Evolutionary conservation across 2,888 invertebrate genomes (phyloP).

Genomic region (Cerastis rubricosa): DNA sequence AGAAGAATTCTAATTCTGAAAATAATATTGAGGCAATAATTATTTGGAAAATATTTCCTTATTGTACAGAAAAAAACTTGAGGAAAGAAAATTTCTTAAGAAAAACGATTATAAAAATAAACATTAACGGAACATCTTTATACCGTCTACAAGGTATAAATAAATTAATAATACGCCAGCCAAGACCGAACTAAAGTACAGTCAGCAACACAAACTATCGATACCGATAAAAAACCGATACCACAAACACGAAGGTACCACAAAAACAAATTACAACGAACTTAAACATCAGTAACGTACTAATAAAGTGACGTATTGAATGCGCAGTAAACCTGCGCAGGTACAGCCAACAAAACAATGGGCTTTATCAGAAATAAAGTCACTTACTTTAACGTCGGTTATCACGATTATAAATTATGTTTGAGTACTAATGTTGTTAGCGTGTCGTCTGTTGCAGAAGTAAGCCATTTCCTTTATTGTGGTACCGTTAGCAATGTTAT

Average conservation of each 20-base stretch:
- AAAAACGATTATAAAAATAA: not conserved
- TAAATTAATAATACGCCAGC: not conserved
- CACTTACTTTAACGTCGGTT: conserved; percentile 57
- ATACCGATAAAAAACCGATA: conserved; percentile 36
- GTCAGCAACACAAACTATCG: conserved; percentile 61
- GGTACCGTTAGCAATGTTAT: conserved; percentile 43
- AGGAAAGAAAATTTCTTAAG: not conserved
- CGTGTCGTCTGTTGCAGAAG: conserved; percentile 51
- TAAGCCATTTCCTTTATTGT: conserved; percentile 54
- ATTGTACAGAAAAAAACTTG: not conserved
- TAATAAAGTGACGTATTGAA: conserved; percentile 75
- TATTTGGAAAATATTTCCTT: not conserved
- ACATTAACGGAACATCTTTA: not conserved
- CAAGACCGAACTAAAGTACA: conserved; percentile 46
- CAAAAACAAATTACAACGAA: conserved; percentile 77
- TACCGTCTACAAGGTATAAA: not conserved
- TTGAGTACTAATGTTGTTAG: conserved; percentile 55
- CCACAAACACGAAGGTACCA: conserved; percentile 54
- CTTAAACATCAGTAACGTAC: conserved; percentile 73
- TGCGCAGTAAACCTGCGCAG: conserved; percentile 71
- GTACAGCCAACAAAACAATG: conserved; percentile 66
- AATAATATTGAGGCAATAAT: not conserved
- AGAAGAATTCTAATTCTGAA: not conserved
- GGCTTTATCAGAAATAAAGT: conserved; percentile 61
- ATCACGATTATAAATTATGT: conserved; percentile 64